These are phyloP conservation scores for Drosophila tropicalis DNA, from an alignment of 1,140 invertebrate genomes.

Conservation along the genomic window DNA sequence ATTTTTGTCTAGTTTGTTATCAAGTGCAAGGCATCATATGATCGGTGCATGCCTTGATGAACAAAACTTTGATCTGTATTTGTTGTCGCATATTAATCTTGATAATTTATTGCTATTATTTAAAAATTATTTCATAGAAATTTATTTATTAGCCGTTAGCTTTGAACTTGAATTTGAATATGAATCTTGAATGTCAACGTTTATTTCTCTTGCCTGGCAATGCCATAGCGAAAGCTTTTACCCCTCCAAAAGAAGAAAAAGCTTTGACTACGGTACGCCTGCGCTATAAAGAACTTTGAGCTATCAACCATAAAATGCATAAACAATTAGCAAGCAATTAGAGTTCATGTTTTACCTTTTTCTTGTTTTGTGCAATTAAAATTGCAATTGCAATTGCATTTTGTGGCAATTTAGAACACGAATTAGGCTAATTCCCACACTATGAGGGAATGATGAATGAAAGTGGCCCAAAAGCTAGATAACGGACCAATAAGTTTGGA, in stretches of 20 bases:
- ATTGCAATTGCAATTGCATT: constrained; percentile 31
- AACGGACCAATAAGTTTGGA: constrained; percentile 23
- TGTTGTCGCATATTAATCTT: constrained; percentile 9
- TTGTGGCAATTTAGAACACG: neutral
- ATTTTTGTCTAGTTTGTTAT: neutral
- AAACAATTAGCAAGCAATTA: constrained; percentile 29
- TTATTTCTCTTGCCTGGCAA: neutral
- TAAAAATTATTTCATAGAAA: neutral
- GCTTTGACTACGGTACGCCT: constrained; percentile 31
- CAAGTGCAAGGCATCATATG: constrained; percentile 5
- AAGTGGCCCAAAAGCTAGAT: constrained; percentile 20
- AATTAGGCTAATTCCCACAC: neutral
- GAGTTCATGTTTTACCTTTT: neutral
- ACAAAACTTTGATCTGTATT: constrained; percentile 16
- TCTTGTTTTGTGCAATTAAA: neutral
- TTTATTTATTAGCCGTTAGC: constrained; percentile 24
- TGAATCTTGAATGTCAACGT: neutral
- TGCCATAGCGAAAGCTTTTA: constrained; percentile 22
- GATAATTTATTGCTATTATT: constrained; percentile 11
- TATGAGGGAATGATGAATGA: neutral
- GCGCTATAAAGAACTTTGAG: neutral
- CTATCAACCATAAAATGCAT: constrained; percentile 20
- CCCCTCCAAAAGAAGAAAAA: neutral
- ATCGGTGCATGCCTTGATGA: constrained; percentile 26
- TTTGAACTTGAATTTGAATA: constrained; percentile 43